phyloP scores from a whole-genome alignment of 1,140 invertebrate species.

The Heliconius himera region DNA sequence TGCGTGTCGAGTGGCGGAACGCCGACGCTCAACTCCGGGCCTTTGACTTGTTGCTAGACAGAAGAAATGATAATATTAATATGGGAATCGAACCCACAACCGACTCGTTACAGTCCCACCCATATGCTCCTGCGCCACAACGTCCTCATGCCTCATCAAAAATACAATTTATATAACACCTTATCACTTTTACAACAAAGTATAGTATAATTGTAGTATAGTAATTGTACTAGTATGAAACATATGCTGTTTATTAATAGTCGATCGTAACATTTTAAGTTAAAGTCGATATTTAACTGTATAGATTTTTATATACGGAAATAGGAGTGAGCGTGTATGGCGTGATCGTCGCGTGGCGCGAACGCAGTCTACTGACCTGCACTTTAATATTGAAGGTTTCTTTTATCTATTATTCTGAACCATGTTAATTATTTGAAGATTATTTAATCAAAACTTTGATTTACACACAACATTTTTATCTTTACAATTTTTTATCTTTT shows the following conservation, averaged over 20 bases:
- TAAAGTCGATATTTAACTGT: slow-evolving; percentile 30
- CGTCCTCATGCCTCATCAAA: too few species aligned
- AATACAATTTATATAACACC: neutral
- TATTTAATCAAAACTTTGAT: too few species aligned
- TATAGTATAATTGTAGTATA: neutral
- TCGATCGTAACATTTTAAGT: neutral
- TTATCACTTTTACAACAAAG: neutral
- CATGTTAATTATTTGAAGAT: neutral
- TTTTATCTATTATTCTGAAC: slow-evolving; percentile 7
- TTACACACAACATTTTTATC: neutral
- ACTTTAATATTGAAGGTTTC: slow-evolving; percentile 31
- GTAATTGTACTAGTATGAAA: neutral
- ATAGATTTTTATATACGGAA: slow-evolving; percentile 36
- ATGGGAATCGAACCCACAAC: too few species aligned
- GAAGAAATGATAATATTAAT: too few species aligned
- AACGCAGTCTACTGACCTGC: slow-evolving; percentile 60
- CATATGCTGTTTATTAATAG: neutral
- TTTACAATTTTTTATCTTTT: too few species aligned
- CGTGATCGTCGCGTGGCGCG: slow-evolving; percentile 63
- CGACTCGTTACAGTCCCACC: too few species aligned
- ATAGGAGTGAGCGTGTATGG: slow-evolving; percentile 48
- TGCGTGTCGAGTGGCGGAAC: too few species aligned
- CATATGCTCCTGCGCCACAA: too few species aligned
- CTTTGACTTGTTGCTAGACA: too few species aligned
- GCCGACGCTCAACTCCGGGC: too few species aligned